These are phyloP conservation scores for Molorchus minor DNA, from an alignment of 2,888 invertebrate genomes.

Conservation along the genomic window DNA sequence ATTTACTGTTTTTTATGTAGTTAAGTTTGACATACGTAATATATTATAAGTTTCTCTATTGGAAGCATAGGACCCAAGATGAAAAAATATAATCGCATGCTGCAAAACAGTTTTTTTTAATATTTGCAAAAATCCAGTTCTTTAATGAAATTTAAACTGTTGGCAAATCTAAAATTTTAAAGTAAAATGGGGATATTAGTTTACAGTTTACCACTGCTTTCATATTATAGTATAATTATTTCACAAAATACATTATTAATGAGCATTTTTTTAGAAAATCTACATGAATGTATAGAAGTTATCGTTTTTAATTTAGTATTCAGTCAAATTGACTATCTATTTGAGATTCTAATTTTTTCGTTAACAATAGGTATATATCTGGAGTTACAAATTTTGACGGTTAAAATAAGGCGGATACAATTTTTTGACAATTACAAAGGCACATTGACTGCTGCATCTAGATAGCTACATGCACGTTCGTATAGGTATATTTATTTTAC, in stretches of 20 bases:
- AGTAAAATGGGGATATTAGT: too few species aligned
- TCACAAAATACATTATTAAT: slow-evolving; percentile 1
- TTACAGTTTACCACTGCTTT: too few species aligned
- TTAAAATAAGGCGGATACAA: slow-evolving; percentile 30
- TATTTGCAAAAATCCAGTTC: too few species aligned
- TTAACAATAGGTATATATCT: slow-evolving; percentile 16
- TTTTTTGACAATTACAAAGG: slow-evolving; percentile 27
- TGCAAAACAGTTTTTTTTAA: too few species aligned
- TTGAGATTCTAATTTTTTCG: neutral
- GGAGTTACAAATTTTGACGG: slow-evolving; percentile 15
- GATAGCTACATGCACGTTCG: slow-evolving; percentile 31
- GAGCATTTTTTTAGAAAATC: slow-evolving; percentile 24
- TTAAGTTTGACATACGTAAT: too few species aligned
- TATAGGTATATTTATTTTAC: slow-evolving; percentile 29
- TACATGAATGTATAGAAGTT: slow-evolving; percentile 17
- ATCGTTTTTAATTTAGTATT: slow-evolving; percentile 15
- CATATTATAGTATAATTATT: too few species aligned
- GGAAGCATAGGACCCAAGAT: too few species aligned
- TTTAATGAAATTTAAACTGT: too few species aligned
- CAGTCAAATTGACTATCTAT: slow-evolving; percentile 26
- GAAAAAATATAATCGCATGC: too few species aligned
- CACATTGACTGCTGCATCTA: slow-evolving; percentile 36
- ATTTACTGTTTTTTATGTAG: too few species aligned
- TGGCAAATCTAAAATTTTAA: too few species aligned
- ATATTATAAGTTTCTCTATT: too few species aligned